Evolutionary conservation across 2,113 vertebrate genomes (phyloP), one percentile per base, ranked within the genome.

Genomic region (Pardalotus punctatus): DNA sequence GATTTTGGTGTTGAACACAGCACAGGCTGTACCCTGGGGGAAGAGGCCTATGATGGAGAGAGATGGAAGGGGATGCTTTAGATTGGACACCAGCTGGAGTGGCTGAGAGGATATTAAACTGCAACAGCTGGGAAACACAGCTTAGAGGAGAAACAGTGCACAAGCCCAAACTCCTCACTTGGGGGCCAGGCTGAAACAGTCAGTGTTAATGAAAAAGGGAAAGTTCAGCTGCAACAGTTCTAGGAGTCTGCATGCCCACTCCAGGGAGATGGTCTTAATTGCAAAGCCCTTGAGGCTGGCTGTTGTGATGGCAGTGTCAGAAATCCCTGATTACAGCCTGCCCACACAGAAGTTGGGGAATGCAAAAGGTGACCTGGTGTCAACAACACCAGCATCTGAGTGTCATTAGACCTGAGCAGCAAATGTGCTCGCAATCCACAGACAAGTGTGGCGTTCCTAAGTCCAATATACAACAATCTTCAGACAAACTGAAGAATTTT

Each of bases 151-250:
- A 81, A 84, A 35, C 21, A 14, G 29, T 47, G 33, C 0, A 0
- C 50, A 70, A 77, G 50, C 12, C 47, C 73, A 70, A 33, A 31
- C 33, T 48, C 43, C 65, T 78, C 4, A 0, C 35, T 2, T 9
- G 27, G 40, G 40, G 47, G 12, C 38, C 67, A 70, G 72, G 10
- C 69, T 47, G 54, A 81, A 36, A 35, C 47, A 74, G 56, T 3
- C 16, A 38, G 21, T 45, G 33, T 38, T 74, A 89, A 91, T 81
- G 73, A 84, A 89, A 86, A 70, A n/a, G 21, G 35, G 81, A 93
- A 45, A 62, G 74, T 78, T 81, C 64, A 50, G 2, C 43, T n/a
- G 11, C 53, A 80, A 66, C 70, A 42, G 18, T 70, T 86, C 23
- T 38, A 22, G 51, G 35, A 74, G 28, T 18, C 42, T 81, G 38